Conservation (phyloP, 2,797 vertebrate genomes). For the Acanthis flammea region DNA sequence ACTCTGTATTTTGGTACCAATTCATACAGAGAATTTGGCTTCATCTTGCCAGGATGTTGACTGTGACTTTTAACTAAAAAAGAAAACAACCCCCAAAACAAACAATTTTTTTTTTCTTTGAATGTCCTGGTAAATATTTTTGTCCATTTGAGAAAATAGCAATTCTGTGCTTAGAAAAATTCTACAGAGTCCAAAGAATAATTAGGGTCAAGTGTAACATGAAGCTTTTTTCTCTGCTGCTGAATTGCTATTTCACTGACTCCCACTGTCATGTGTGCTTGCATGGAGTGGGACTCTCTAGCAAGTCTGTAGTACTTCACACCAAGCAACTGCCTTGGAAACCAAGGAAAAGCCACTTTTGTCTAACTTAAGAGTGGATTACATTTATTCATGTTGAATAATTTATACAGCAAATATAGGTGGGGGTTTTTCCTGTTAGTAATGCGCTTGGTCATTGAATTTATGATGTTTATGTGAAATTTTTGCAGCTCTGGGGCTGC, state of each 20-base stretch:
- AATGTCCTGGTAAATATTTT: not conserved
- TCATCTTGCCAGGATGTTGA: not conserved
- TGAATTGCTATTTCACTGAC: not conserved
- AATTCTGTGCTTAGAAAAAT: not conserved
- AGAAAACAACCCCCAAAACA: not conserved
- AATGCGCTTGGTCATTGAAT: not conserved
- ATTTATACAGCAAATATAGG: not conserved
- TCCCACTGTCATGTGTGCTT: not conserved
- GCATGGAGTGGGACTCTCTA: not conserved
- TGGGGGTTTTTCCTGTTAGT: not conserved
- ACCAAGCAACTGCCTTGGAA: constrained; percentile 10
- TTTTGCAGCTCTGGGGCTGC: not conserved
- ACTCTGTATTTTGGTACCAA: not conserved
- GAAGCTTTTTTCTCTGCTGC: not conserved
- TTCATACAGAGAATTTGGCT: constrained; percentile 3
- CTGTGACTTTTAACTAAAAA: not conserved
- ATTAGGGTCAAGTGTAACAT: not conserved
- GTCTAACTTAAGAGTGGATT: not conserved
- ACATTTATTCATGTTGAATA: not conserved
- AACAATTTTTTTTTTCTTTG: not conserved
- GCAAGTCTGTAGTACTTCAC: not conserved
- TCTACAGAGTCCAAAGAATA: not conserved
- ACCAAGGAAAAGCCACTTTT: not conserved
- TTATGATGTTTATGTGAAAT: not conserved
- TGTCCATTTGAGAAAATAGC: not conserved